phyloP scores from a whole-genome alignment of 2,888 invertebrate species.

The Philereme transversata region DNA sequence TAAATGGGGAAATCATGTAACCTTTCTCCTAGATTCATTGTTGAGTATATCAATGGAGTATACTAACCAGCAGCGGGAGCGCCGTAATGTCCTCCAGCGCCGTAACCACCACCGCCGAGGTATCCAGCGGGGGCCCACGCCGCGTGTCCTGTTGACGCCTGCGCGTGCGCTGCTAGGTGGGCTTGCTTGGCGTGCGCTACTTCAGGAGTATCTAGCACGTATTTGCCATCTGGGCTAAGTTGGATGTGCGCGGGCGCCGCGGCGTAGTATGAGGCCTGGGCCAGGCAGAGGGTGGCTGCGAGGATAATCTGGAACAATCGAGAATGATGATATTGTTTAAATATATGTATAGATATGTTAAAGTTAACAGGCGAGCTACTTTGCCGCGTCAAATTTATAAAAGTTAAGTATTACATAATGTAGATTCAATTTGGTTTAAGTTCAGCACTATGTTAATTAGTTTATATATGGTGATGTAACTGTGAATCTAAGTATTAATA shows the following conservation, averaged over 20 bases:
- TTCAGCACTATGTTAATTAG: too few species aligned
- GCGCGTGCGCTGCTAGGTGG: slow-evolving; percentile 76
- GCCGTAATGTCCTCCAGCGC: slow-evolving; percentile 67
- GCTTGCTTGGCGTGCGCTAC: slow-evolving; percentile 80
- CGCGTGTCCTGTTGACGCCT: slow-evolving; percentile 75
- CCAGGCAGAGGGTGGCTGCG: slow-evolving; percentile 77
- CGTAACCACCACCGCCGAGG: slow-evolving; percentile 57
- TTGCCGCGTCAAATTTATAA: too few species aligned
- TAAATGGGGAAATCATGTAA: too few species aligned
- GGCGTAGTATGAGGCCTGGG: slow-evolving; percentile 81
- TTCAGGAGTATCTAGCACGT: slow-evolving; percentile 81
- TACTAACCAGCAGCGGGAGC: slow-evolving; percentile 74
- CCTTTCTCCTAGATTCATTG: too few species aligned
- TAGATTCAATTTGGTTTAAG: too few species aligned
- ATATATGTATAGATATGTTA: too few species aligned
- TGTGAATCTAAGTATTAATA: too few species aligned
- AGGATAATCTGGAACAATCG: slow-evolving; percentile 68
- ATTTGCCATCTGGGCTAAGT: slow-evolving; percentile 80
- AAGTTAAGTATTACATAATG: too few species aligned
- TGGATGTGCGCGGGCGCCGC: slow-evolving; percentile 77
- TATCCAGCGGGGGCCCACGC: slow-evolving; percentile 73
- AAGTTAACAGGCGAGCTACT: too few species aligned
- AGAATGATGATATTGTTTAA: slow-evolving; percentile 7
- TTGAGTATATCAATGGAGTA: too few species aligned
- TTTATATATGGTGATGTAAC: too few species aligned